Evolutionary conservation across 2,113 vertebrate species (phyloP).

Genomic region (Neotoma lepida): DNA sequence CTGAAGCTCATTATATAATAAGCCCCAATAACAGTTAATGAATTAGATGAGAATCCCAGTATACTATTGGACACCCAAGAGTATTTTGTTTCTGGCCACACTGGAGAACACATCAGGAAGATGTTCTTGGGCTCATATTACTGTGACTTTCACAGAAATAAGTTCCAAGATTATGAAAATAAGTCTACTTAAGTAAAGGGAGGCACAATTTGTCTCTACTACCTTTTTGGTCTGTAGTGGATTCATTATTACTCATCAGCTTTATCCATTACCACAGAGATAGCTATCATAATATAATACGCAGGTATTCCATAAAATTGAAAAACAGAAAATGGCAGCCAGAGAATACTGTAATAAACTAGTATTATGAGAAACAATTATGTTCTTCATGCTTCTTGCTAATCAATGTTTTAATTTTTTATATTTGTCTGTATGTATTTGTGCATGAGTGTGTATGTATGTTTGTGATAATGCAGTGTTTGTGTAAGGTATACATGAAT

Average conservation of each 20-base stretch:
- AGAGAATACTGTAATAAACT: neutral
- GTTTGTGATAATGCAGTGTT: neutral
- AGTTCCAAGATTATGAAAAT: slow-evolving; percentile 37
- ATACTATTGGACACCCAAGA: neutral
- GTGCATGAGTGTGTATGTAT: neutral
- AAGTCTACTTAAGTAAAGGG: neutral
- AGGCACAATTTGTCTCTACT: slow-evolving; percentile 2
- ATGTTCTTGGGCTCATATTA: neutral
- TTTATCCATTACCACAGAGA: slow-evolving; percentile 31
- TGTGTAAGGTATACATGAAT: neutral
- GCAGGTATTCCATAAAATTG: slow-evolving; percentile 41
- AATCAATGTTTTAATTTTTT: neutral
- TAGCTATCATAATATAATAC: neutral
- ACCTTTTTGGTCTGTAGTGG: neutral
- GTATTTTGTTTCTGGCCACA: neutral
- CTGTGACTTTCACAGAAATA: neutral
- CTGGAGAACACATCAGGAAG: neutral
- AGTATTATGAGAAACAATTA: neutral
- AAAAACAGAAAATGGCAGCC: neutral
- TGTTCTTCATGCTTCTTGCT: neutral
- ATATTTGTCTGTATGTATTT: neutral
- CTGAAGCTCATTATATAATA: neutral
- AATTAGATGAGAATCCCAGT: slow-evolving; percentile 31
- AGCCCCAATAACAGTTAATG: neutral
- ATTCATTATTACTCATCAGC: neutral